Evolutionary conservation across 2,888 invertebrate species (phyloP).

Genomic region (Meteorus colon): DNA sequence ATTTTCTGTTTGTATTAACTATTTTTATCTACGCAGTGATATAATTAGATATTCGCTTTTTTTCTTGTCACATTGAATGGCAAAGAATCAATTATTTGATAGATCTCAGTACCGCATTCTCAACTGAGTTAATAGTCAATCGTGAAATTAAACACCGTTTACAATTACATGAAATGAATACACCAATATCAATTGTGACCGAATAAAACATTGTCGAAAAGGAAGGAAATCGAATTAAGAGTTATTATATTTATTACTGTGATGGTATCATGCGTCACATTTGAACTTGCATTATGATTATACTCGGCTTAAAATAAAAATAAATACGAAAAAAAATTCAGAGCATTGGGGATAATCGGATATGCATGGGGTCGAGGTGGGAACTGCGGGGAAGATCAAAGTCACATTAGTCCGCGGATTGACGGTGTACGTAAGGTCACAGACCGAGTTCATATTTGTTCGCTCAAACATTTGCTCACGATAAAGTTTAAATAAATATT

Average conservation of each 20-base stretch:
- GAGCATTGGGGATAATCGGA: constrained; percentile 34
- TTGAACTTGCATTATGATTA: not conserved
- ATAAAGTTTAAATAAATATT: not conserved
- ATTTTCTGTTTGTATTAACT: not conserved
- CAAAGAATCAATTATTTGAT: constrained; percentile 55
- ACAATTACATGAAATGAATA: not conserved
- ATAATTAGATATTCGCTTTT: constrained; percentile 4
- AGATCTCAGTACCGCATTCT: constrained; percentile 49
- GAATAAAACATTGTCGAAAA: not conserved
- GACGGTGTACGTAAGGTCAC: constrained; percentile 57
- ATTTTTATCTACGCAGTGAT: not conserved
- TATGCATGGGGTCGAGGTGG: constrained; percentile 37
- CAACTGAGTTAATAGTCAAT: constrained; percentile 4
- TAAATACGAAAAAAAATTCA: constrained; percentile 28
- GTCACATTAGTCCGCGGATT: constrained; percentile 38
- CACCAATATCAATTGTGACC: not conserved
- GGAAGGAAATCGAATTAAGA: not conserved
- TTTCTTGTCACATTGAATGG: constrained; percentile 32
- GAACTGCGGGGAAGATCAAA: constrained; percentile 21
- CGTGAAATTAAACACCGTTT: too few relatives aligned
- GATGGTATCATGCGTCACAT: not conserved
- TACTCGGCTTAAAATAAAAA: not conserved
- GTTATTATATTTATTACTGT: not conserved
- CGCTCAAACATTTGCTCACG: not conserved
- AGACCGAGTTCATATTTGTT: constrained; percentile 52